Percentiles rank a stretch among this genome's conserved stretches.
phyloP scores from a whole-genome alignment of 2,888 invertebrate genomes.

The Tanytarsus gracilentus region DNA sequence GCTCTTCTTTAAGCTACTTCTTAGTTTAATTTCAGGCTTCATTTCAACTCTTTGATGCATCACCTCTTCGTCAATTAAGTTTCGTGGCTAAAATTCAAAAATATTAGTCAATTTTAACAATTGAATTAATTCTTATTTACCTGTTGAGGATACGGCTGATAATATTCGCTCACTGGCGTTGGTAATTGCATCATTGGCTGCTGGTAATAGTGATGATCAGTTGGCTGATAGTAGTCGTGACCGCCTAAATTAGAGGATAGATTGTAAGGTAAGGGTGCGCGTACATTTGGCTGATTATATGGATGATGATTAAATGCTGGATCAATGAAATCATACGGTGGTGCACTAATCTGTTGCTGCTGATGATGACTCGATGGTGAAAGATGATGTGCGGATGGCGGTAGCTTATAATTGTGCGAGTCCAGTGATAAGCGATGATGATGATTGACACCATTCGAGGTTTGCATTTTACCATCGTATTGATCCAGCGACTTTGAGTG shows the following conservation, averaged over 20 bases:
- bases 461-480: conserved; percentile 34
- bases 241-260: conserved; percentile 36
- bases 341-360: conserved; percentile 14
- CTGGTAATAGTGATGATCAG: conserved; percentile 9
- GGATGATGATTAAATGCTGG: conserved; percentile 37
- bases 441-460: conserved; percentile 31
- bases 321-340: conserved; percentile 39
- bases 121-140: too few species aligned
- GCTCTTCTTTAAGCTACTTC: conserved; percentile 17
- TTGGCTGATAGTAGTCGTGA: not conserved
- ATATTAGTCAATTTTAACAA: too few species aligned
- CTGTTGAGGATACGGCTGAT: not conserved
- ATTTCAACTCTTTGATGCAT: not conserved
- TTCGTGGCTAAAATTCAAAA: too few species aligned
- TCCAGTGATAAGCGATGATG: conserved; percentile 43
- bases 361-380: conserved; percentile 32
- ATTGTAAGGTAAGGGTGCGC: conserved; percentile 41
- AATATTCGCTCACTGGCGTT: conserved; percentile 9
- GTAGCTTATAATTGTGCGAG: conserved; percentile 36
- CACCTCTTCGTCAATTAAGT: conserved; percentile 5
- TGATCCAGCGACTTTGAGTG: conserved; percentile 43
- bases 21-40: conserved; percentile 5
- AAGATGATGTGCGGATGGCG: conserved; percentile 30
- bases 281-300: conserved; percentile 42
- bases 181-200: conserved; percentile 11